Percentiles rank a stretch among this genome's conserved stretches.
Evolutionary conservation across 1,140 invertebrate species (phyloP).

Genomic region (Sitophilus oryzae): DNA sequence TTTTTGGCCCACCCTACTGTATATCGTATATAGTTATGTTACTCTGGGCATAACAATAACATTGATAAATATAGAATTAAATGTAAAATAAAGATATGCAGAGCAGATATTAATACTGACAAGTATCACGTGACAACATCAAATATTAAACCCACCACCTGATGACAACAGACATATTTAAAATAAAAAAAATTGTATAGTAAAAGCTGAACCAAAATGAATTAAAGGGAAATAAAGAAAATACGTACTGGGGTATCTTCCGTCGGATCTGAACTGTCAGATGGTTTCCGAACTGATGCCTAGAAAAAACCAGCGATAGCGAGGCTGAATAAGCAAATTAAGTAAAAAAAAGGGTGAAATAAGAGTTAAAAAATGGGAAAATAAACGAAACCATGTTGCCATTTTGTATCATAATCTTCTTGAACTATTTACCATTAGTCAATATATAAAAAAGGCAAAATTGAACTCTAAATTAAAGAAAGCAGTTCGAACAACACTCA

Average conservation of each 20-base stretch:
- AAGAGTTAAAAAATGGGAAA: conserved; percentile 30
- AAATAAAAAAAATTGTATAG: neutral
- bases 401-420: neutral
- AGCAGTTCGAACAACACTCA: too few species aligned
- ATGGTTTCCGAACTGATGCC: conserved; percentile 39
- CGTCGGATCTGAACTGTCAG: conserved; percentile 39
- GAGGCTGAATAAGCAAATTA: conserved; percentile 22
- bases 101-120: too few species aligned
- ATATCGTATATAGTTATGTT: too few species aligned
- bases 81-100: too few species aligned
- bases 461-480: too few species aligned
- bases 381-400: neutral
- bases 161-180: neutral
- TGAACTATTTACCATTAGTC: too few species aligned
- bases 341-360: conserved; percentile 49
- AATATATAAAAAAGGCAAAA: too few species aligned
- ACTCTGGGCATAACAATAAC: too few species aligned
- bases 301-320: conserved; percentile 34
- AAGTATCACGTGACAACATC: neutral
- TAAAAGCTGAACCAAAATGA: conserved; percentile 14
- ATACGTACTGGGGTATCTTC: conserved; percentile 57
- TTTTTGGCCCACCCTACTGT: too few species aligned
- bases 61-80: too few species aligned
- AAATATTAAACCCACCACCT: neutral
- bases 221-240: conserved; percentile 34